These are phyloP conservation scores for Himalopsyche tibetana DNA, from an alignment of 2,888 invertebrate species.

Conservation along the genomic window DNA sequence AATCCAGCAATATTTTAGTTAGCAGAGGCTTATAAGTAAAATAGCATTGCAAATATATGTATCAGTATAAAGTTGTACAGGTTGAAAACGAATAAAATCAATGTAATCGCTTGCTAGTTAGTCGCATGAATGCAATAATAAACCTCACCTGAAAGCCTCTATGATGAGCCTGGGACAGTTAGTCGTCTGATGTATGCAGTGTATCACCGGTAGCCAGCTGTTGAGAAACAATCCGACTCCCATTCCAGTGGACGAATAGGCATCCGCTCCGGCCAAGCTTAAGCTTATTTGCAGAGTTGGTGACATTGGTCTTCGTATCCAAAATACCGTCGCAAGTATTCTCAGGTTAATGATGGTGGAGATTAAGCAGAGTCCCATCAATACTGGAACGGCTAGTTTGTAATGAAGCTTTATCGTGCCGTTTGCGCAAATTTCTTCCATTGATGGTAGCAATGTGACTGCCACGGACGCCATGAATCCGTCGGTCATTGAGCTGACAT, in stretches of 20 bases:
- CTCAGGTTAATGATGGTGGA: slow-evolving; percentile 76
- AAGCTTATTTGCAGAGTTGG: slow-evolving; percentile 79
- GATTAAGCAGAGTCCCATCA: slow-evolving; percentile 75
- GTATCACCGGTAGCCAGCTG: slow-evolving; percentile 73
- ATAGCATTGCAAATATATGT: too few relatives aligned
- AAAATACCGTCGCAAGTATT: slow-evolving; percentile 76
- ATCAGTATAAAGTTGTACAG: too few relatives aligned
- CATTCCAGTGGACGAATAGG: slow-evolving; percentile 75
- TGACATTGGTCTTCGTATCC: slow-evolving; percentile 77
- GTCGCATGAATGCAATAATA: slow-evolving; percentile 26
- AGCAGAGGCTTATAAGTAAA: too few relatives aligned
- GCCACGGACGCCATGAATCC: neutral
- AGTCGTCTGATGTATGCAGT: slow-evolving; percentile 64
- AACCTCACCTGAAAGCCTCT: slow-evolving; percentile 70
- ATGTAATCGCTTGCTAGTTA: slow-evolving; percentile 68
- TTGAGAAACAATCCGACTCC: slow-evolving; percentile 77
- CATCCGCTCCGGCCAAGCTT: slow-evolving; percentile 79
- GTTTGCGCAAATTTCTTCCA: neutral
- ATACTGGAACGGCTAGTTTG: slow-evolving; percentile 68
- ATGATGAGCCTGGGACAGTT: slow-evolving; percentile 68
- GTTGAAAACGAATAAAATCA: slow-evolving; percentile 68
- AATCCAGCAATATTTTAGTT: too few relatives aligned
- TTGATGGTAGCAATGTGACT: neutral
- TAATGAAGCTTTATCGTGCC: neutral
- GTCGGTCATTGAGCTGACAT: slow-evolving; percentile 13